Conservation (phyloP, 2,797 vertebrate species). For the Typhlichthys eigenmanni region DNA sequence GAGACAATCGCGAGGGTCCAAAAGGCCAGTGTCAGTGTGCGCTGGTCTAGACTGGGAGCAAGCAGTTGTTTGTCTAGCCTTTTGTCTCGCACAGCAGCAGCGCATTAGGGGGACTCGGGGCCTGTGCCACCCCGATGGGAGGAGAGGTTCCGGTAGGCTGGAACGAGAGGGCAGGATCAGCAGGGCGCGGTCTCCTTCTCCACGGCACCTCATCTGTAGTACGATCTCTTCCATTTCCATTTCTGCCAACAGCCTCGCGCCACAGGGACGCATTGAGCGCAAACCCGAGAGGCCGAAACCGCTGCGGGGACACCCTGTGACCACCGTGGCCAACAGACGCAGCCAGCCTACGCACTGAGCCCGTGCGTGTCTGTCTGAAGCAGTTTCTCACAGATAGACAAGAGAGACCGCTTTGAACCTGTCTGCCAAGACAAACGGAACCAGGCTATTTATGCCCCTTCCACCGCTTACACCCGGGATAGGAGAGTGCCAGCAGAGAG, state of each 20-base stretch:
- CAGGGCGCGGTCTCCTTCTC: slow-evolving; percentile 86
- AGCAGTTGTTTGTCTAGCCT: slow-evolving; percentile 40
- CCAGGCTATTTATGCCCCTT: slow-evolving; percentile 78
- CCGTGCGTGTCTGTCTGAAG: slow-evolving; percentile 67
- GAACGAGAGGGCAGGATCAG: slow-evolving; percentile 77
- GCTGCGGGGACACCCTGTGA: slow-evolving; percentile 80
- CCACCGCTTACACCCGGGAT: slow-evolving; percentile 55
- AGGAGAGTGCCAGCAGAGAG: slow-evolving; percentile 57
- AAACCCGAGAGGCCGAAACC: slow-evolving; percentile 66
- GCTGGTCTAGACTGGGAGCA: slow-evolving; percentile 26
- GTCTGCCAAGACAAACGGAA: slow-evolving; percentile 81
- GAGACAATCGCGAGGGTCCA: slow-evolving; percentile 47
- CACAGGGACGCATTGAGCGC: slow-evolving; percentile 73
- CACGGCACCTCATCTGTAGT: slow-evolving; percentile 79
- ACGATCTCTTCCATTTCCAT: slow-evolving; percentile 86
- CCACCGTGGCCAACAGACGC: slow-evolving; percentile 76
- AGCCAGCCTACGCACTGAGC: slow-evolving; percentile 63
- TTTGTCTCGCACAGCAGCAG: slow-evolving; percentile 34
- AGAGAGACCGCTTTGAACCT: slow-evolving; percentile 75
- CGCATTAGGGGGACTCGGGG: slow-evolving; percentile 33
- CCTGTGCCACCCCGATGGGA: slow-evolving; percentile 63
- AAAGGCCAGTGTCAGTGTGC: slow-evolving; percentile 48
- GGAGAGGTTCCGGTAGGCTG: slow-evolving; percentile 74
- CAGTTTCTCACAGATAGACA: slow-evolving; percentile 74
- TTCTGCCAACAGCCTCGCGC: slow-evolving; percentile 64